These are phyloP conservation scores for Archocentrus centrarchus DNA, from an alignment of 2,113 vertebrate species.

Conservation along the genomic window DNA sequence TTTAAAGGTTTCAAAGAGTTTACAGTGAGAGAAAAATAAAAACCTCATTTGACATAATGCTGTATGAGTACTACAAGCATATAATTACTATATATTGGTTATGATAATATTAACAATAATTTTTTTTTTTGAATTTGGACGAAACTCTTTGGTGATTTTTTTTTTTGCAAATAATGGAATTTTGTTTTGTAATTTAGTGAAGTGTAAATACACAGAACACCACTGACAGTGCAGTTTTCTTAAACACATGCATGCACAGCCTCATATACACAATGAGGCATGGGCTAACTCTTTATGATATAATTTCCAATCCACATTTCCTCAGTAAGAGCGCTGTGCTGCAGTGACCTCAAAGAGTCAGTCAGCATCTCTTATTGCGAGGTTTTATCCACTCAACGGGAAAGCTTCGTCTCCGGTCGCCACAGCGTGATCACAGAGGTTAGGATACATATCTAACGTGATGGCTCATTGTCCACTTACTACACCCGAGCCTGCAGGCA, in stretches of 20 bases:
- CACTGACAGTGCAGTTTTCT: not conserved
- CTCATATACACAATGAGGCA: not conserved
- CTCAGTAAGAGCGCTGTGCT: slow-evolving; percentile 21
- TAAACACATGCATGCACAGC: not conserved
- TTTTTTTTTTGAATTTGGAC: not conserved
- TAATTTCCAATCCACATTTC: slow-evolving; percentile 42
- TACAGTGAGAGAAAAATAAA: not conserved
- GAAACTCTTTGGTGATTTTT: not conserved
- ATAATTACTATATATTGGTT: not conserved
- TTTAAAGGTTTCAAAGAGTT: not conserved
- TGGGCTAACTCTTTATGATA: slow-evolving; percentile 28
- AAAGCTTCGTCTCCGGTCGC: slow-evolving; percentile 54
- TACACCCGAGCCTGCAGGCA: slow-evolving; percentile 52
- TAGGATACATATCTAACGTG: slow-evolving; percentile 63
- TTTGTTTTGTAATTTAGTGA: not conserved
- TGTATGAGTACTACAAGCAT: not conserved
- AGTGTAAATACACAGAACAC: not conserved
- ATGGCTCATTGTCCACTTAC: slow-evolving; percentile 70
- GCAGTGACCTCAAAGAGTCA: slow-evolving; percentile 80
- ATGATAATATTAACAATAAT: not conserved
- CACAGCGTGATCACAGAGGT: slow-evolving; percentile 63
- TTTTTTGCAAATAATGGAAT: not conserved
- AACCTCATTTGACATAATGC: not conserved
- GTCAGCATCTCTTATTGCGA: slow-evolving; percentile 65
- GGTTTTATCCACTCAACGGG: slow-evolving; percentile 67